Evolutionary conservation across 2,888 invertebrate species (phyloP), one percentile per base, ranked within the genome.

Genomic region (Cremastinae sp.): DNA sequence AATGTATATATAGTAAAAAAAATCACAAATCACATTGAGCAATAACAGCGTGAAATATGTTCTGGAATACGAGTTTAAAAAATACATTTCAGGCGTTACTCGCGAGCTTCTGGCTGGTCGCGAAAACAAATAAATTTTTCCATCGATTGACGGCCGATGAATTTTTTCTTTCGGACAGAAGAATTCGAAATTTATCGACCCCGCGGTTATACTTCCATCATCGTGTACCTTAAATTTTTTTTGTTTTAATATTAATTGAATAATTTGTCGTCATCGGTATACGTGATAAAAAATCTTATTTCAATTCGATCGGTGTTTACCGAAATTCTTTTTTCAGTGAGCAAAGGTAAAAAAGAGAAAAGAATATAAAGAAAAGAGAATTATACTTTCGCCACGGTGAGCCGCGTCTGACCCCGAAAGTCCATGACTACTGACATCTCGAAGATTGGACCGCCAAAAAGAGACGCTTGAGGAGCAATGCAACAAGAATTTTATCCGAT

Each of bases 301-400:
- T 5, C 39, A 5, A 12, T 43, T 16, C 2, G n/a, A 39, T 20
- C 2, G 14, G 35, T 35, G 28, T 56, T 16, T 8, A 14, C 37
- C n/a, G n/a, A 1, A 10, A 0, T 56, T 39, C 12, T 43, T 16
- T 22, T 12, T 35, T 49, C 35, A 49, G 10, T 18, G 8, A 49
- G 55, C 28, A 10, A 61, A 10, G 41, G 1, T 41, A 10, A 58
- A 18, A 51, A 18, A 66, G 22, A 73, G 61, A 66, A 35, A 12
- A 22, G 18, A 18, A n/a, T n/a, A n/a, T n/a, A n/a, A 37, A 39
- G 37, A 28, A 82, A 79, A 78, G 80, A 80, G 79, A 84, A 84
- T 84, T 84, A 84, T 81, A 82, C 77, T 84, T 84, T 83, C 79
- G 80, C 79, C 75, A 79, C 74, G 83, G 75, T 10, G 61, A 43